Evolutionary conservation across 2,113 vertebrate genomes (phyloP).

Genomic region (Actinemys pallida): DNA sequence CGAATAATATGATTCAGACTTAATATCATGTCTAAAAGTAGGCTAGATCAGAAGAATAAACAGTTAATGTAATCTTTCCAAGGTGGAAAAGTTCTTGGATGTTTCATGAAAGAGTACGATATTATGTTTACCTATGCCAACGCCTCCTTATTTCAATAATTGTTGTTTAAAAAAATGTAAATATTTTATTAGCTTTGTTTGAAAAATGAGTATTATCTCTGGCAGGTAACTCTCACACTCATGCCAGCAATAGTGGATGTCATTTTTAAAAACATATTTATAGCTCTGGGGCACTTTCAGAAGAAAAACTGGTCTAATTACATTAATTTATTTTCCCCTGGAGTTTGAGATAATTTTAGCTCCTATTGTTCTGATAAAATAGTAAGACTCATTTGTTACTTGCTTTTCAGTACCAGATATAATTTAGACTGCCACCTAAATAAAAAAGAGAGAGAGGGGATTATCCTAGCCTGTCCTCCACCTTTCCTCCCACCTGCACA

Average conservation of each 20-base stretch:
- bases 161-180: background rate
- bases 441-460: accelerated
- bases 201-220: background rate
- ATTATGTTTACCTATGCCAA: background rate
- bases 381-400: background rate
- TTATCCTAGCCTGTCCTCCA: background rate
- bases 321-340: background rate
- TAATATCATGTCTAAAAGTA: background rate
- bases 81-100: background rate
- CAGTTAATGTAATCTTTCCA: background rate
- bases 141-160: background rate
- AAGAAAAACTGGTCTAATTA: background rate
- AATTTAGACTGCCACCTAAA: background rate
- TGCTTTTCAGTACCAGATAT: background rate
- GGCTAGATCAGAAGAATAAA: background rate
- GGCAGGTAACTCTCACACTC: background rate
- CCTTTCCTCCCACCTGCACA: background rate
- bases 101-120: background rate
- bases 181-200: background rate
- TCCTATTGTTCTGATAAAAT: background rate
- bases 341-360: background rate
- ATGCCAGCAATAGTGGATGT: background rate
- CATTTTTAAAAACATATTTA: constrained; percentile 8
- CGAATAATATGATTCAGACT: background rate
- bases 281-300: background rate